phyloP scores from a whole-genome alignment of 2,113 vertebrate genomes.

The Nothobranchius furzeri region DNA sequence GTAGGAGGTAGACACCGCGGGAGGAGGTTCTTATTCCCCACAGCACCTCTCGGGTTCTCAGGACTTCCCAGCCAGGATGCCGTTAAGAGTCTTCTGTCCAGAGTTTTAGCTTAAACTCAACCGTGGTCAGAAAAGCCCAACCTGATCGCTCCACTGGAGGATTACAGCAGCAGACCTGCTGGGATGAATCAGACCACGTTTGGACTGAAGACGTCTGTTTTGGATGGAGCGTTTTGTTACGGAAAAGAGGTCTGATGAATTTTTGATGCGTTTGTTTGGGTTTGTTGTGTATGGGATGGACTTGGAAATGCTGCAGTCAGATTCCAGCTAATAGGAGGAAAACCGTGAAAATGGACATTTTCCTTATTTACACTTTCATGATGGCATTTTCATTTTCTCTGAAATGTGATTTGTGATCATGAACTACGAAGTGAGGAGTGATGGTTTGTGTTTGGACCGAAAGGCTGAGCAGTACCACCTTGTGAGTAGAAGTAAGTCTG shows the following conservation, averaged over 20 bases:
- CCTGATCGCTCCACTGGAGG: conserved; percentile 13
- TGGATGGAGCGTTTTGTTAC: conserved; percentile 10
- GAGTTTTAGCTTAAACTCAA: conserved; percentile 24
- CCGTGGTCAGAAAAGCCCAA: background rate
- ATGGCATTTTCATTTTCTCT: conserved; percentile 22
- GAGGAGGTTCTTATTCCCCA: conserved; percentile 46
- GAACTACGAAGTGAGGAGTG: conserved; percentile 39
- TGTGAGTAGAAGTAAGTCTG: conserved; percentile 19
- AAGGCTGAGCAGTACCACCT: conserved; percentile 31
- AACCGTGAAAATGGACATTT: conserved; percentile 37
- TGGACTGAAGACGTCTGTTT: conserved; percentile 8
- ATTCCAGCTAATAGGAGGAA: conserved; percentile 10
- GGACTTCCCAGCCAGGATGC: conserved; percentile 58
- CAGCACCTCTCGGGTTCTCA: conserved; percentile 47
- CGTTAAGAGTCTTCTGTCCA: conserved; percentile 36
- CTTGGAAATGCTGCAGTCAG: conserved; percentile 25
- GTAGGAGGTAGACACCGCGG: conserved; percentile 43
- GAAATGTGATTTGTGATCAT: conserved; percentile 37
- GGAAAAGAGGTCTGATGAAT: conserved; percentile 27
- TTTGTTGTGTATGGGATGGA: conserved; percentile 40
- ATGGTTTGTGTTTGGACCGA: conserved; percentile 45
- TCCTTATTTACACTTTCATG: conserved; percentile 3
- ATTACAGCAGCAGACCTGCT: conserved; percentile 20
- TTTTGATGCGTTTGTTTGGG: conserved; percentile 14
- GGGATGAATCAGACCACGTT: conserved; percentile 7